Base-by-base conservation (phyloP, 2,888 invertebrate genomes). In the Mystacides longicornis region DNA sequence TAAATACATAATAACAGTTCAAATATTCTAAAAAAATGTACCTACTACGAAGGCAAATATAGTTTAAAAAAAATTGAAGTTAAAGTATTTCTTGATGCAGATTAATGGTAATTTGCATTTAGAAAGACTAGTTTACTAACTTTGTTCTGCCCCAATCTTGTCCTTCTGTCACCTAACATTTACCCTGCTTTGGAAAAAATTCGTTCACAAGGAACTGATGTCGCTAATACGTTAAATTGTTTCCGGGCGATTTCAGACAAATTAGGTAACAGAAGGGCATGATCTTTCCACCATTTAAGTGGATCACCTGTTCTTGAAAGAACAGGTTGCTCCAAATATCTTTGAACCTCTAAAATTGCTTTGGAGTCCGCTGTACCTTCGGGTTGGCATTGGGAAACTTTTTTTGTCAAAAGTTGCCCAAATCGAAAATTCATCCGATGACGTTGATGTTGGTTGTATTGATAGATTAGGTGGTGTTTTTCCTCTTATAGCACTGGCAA, bases 251-350 rank as follows among this genome's bases (percentile, higher is more conserved):
- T 43, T 43, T 43, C 43, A 16, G 43, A 43, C 18, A 43, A 43
- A 43, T 43, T 43, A 4, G 43, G 43, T 5, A 43, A 43, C 43
- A 43, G 43, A 43, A 43, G 43, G 16, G 43, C 43, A 18, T 43
- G 43, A 43, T 43, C 43, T 43, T 43, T 43, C 43, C 43, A 43
- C 43, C 43, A 43, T 43, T 43, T 43, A n/a, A 43, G 43, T 11
- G 43, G 43, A 43, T 43, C 43, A 31, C 31, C 31, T n/a, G n/a
- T n/a, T 45, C 45, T 45, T 3, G 3, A 4, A 21, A 45, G 20
- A 19, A 45, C 20, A 19, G 45, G 20, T 21, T 19, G 45, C 20
- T 45, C 45, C 18, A 7, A 45, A 19, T 45, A 45, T 19, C 45
- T 7, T 19, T 45, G 45, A 5, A 45, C 45, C 20, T 45, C 45